Conservation (phyloP, 2,888 invertebrate genomes). For the Chrysina gloriosa region DNA sequence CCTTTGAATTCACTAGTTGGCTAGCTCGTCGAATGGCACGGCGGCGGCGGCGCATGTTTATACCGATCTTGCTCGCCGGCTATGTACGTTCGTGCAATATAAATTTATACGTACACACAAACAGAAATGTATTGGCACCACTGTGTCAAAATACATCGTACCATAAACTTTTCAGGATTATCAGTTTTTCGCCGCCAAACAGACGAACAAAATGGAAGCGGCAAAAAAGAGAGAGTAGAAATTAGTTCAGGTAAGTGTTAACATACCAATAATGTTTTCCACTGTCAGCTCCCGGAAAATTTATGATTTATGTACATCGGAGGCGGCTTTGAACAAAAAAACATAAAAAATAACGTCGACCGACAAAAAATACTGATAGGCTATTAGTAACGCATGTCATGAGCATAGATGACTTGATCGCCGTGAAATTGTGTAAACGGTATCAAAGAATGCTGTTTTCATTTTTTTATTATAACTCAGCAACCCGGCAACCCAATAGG, state of each 20-base stretch:
- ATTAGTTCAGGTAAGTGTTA: constrained; percentile 59
- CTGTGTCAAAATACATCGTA: constrained; percentile 43
- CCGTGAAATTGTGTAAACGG: constrained; percentile 49
- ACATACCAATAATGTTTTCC: constrained; percentile 61
- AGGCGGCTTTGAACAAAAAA: constrained; percentile 39
- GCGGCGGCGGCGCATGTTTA: constrained; percentile 42
- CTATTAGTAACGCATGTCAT: constrained; percentile 56
- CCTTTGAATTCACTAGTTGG: no score
- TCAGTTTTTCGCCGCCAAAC: constrained; percentile 46
- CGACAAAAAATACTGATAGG: constrained; percentile 55
- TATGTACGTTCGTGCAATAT: no score
- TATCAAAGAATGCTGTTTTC: constrained; percentile 41
- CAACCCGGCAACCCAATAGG: constrained; percentile 17
- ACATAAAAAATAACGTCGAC: constrained; percentile 48
- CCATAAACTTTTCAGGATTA: constrained; percentile 50
- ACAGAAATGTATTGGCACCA: constrained; percentile 35
- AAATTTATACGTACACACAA: constrained; percentile 31
- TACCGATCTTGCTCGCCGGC: no score
- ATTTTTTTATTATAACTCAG: constrained; percentile 33
- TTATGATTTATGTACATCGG: constrained; percentile 59
- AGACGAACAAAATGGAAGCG: constrained; percentile 35
- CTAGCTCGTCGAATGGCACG: no score
- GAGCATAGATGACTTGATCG: constrained; percentile 51
- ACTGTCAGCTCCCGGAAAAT: constrained; percentile 58
- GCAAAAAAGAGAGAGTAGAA: constrained; percentile 46